Base-by-base conservation (phyloP, 2,888 invertebrate species). In the Trissolcus japonicus region DNA sequence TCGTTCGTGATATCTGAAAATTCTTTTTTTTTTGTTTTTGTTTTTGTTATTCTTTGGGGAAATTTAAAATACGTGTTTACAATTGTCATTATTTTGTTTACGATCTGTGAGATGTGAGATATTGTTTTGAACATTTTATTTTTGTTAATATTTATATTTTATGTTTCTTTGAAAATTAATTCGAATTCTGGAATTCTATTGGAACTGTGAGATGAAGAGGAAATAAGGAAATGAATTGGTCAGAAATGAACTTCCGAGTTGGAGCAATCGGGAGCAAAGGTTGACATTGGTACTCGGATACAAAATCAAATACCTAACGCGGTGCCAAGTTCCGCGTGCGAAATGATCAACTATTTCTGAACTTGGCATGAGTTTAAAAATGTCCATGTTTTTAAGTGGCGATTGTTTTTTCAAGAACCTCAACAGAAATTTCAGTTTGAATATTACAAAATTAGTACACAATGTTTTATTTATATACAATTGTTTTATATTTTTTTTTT, bases 311-410 rank as follows among this genome's bases (percentile, higher is more conserved):
- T 76, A 61, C 62, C 71, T 76, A 60, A 48, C 41, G 29, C 14
- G 0, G 46, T 79, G 79, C 79, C 79, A 79, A 79, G 76, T 76
- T 74, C 74, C 74, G 59, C 29, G 19, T 63, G 56, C 66, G 54
- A 62, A 67, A 46, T 46, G 43, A 71, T 41, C 21, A 16, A 63
- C 63, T 76, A 74, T 76, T 72, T 79, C 71, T 79, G 67, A 71
- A 62, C 43, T 56, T 59, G 11, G 21, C 57, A 43, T 35, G 46
- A 6, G 11, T 17, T 7, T 17, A 11, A 16, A 21, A 51, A 46
- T 14, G 46, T 46, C 16, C 6, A n/a, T 16, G 0, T 13, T n/a
- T n/a, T 43, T 14, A 43, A 43, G 25, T 6, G 25, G 6, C 4
- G 6, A 43, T 43, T 3, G 11, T 43, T 43, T 43, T 43, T 43